phyloP scores from a whole-genome alignment of 2,113 vertebrate genomes.

The Eretmochelys imbricata region DNA sequence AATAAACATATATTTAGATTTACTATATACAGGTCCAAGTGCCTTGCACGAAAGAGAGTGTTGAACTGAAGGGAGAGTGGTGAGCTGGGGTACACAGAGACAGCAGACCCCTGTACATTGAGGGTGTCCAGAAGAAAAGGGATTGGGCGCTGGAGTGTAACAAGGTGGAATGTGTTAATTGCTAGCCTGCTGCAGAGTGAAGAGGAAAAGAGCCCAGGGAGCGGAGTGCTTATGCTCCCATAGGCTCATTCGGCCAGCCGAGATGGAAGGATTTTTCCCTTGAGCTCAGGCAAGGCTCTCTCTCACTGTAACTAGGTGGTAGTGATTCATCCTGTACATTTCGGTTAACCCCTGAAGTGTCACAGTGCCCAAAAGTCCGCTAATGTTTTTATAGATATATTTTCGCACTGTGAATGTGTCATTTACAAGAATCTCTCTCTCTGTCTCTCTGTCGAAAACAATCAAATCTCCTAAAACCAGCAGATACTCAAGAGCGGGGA shows the following conservation, averaged over 20 bases:
- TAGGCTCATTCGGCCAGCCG: no score
- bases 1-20: no score
- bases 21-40: no score
- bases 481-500: neutral
- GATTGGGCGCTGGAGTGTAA: neutral
- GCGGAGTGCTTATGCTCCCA: neutral
- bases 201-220: neutral
- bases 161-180: neutral
- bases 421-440: fast-evolving
- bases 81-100: neutral
- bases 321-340: neutral
- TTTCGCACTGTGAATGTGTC: neutral
- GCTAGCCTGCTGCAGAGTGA: neutral
- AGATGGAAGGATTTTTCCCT: neutral
- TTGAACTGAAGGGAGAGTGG: neutral
- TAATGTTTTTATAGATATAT: neutral
- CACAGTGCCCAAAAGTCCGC: neutral
- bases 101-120: neutral
- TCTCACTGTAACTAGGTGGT: neutral
- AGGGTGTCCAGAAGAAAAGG: neutral
- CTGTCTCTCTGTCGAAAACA: no score
- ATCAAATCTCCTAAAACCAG: neutral
- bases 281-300: neutral
- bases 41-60: neutral
- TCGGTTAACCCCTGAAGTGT: neutral